Base-by-base conservation (phyloP, 2,797 vertebrate species). In the Acrossocheilus fasciatus region DNA sequence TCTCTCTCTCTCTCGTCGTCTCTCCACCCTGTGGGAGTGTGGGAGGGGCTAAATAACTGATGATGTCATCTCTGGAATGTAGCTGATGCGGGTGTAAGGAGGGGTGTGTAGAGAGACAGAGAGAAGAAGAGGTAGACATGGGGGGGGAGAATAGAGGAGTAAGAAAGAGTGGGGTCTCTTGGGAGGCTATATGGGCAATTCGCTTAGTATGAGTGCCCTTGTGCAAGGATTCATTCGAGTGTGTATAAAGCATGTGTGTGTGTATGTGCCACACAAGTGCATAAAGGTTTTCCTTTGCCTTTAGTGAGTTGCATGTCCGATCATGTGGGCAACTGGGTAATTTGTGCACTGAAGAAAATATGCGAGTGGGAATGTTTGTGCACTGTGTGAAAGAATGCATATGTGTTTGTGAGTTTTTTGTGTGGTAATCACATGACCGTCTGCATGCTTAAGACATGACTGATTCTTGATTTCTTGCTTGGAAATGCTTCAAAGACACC, bases 41-140 rank as follows among this genome's bases (percentile, higher is more conserved):
- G 92, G 90, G 94, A 90, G 95, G 93, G 92, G 94, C 93, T 87
- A 88, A 89, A 89, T 91, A 87, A 52, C 89, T 90, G 90, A 88
- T 96, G 95, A 96, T 94, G 95, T 96, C 95, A 96, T 92, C 92
- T 89, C 3, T 94, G 95, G 95, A 96, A 96, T 96, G 95, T 91
- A 92, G 93, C 91, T 94, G 93, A 95, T 92, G 92, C 89, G 91
- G 91, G 92, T 93, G 87, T 66, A 80, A 86, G 84, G 90, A 86
- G 89, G 81, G 87, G 81, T 76, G 87, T 82, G 85, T 74, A 85
- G 83, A 87, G 92, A 91, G 91, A 93, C 90, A 93, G 90, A 84
- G 54, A 39, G 74, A 85, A 77, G 43, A 68, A 68, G 73, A 82
- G 30, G 45, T 45, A 85, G 83, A 82, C 62, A 68, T 47, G n/a